These are phyloP conservation scores for Clanis bilineata DNA, from an alignment of 2,888 invertebrate species.

Conservation along the genomic window DNA sequence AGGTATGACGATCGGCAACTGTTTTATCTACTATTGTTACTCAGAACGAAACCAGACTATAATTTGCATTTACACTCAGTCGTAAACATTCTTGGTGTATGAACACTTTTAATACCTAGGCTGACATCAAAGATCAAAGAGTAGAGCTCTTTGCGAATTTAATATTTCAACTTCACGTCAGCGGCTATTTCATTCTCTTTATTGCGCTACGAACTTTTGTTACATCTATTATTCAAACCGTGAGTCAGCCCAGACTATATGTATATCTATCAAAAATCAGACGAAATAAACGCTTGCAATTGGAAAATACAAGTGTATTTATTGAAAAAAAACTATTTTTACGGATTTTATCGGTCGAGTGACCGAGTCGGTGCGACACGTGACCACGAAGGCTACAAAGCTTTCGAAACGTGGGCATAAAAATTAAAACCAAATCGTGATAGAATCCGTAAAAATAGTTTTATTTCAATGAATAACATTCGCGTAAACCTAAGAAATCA, in stretches of 20 bases:
- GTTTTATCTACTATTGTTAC: neutral
- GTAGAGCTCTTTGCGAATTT: constrained; percentile 1
- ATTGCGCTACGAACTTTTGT: neutral
- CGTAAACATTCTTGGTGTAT: constrained; percentile 10
- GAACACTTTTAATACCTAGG: constrained; percentile 10
- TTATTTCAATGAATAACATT: no score
- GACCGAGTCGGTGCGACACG: no score
- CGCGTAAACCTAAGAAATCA: no score
- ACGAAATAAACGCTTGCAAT: no score
- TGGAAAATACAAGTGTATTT: no score
- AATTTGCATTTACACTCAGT: constrained; percentile 11
- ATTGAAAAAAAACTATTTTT: no score
- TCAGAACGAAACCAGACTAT: constrained; percentile 4
- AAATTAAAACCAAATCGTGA: no score
- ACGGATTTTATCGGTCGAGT: no score
- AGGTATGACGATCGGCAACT: neutral
- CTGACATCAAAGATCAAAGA: constrained; percentile 11
- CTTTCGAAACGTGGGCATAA: no score
- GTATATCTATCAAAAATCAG: neutral
- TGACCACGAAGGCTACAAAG: no score
- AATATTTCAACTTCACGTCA: neutral
- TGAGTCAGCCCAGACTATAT: neutral
- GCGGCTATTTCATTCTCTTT: neutral
- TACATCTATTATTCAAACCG: neutral
- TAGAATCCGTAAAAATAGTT: no score